phyloP scores from a whole-genome alignment of 2,113 vertebrate genomes.

The Polypterus senegalus region DNA sequence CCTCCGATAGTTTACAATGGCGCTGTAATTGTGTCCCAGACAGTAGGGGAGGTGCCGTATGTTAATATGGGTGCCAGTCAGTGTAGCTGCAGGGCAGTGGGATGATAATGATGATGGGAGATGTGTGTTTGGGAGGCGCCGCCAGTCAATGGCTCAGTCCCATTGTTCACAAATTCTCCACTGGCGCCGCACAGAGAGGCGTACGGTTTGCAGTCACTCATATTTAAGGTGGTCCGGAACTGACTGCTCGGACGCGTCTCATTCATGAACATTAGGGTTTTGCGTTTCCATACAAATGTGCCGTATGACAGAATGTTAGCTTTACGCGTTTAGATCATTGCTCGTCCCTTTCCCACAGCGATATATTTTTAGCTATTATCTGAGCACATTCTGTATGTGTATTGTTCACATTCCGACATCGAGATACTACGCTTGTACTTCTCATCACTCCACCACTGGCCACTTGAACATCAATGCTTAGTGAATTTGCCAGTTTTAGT shows the following conservation, averaged over 20 bases:
- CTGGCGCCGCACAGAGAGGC: conserved; percentile 47
- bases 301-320: too few species aligned
- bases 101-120: conserved; percentile 28
- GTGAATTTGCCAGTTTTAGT: too few species aligned
- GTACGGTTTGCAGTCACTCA: conserved; percentile 22
- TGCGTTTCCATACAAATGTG: too few species aligned
- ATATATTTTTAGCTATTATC: too few species aligned
- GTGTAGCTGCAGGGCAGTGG: conserved; percentile 30
- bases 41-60: conserved; percentile 39
- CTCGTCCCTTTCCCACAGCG: too few species aligned
- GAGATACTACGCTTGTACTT: too few species aligned
- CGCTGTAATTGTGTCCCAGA: conserved; percentile 27
- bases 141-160: conserved; percentile 35
- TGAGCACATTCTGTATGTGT: too few species aligned
- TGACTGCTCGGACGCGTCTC: not conserved
- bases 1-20: conserved; percentile 18
- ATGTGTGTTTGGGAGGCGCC: conserved; percentile 20
- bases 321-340: too few species aligned
- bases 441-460: too few species aligned
- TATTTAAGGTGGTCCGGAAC: conserved; percentile 39
- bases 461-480: too few species aligned
- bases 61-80: conserved; percentile 39
- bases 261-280: too few species aligned
- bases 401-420: too few species aligned
- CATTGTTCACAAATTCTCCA: conserved; percentile 45